Base-by-base conservation (phyloP, 2,888 invertebrate species). In the Drosophila neonasuta region DNA sequence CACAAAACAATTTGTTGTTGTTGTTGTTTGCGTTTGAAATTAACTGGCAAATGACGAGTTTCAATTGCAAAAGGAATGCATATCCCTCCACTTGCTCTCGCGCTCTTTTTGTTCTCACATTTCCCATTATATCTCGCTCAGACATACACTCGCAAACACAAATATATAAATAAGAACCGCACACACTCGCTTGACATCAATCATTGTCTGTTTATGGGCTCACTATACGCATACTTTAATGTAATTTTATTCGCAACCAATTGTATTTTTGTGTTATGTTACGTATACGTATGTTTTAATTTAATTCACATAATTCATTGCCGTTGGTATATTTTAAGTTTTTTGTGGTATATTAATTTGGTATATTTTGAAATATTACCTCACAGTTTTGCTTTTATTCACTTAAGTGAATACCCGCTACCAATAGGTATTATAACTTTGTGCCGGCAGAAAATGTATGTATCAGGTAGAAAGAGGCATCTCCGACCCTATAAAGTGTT, bases 1-100 rank as follows among this genome's bases (percentile, higher is more conserved):
- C 34, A 11, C 34, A 11, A 3, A 10, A 11, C 34, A 36, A 45
- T 39, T 17, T 20, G 20, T 20, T 20, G 20, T 20, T 20, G 63
- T 71, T 85, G 65, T 75, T 85, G 65, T 75, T 84, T 66, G 68
- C 81, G 75, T 75, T 85, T 71, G 66, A 85, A 83, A 82, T 86
- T 82, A 77, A 77, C 82, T 71, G 74, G 69, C 63, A 74, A 82
- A 81, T 84, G 68, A 67, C 67, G 74, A 71, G 80, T 69, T 83
- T 83, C 74, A 80, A 82, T 85, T 80, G 77, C 72, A 65, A 78
- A 69, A 54, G 54, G 58, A 41, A 41, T 41, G 39, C 39, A 8
- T 41, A 41, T 7, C 71, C 57, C 49, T 68, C 72, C 48, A 17
- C 20, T 32, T 20, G n/a, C 2, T n/a, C 29, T 58, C 24, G 6